phyloP scores from a whole-genome alignment of 2,113 vertebrate genomes.

The Hucho hucho region DNA sequence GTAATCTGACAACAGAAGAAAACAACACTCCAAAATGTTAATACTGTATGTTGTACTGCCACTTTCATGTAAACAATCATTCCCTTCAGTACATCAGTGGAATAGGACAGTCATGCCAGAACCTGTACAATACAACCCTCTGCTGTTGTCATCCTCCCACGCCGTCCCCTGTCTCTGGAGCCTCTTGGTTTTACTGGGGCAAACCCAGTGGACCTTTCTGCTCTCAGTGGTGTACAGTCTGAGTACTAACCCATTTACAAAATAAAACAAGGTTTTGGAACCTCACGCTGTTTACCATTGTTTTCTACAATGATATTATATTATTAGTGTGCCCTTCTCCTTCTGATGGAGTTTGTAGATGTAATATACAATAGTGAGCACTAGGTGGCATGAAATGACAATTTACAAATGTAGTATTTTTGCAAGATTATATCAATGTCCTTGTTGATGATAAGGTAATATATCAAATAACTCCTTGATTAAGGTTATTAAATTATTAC shows the following conservation, averaged over 20 bases:
- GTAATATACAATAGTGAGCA: slow-evolving; percentile 15
- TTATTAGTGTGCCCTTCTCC: neutral
- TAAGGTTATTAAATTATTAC: neutral
- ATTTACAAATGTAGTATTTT: neutral
- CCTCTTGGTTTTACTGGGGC: slow-evolving; percentile 87
- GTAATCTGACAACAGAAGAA: slow-evolving; percentile 24
- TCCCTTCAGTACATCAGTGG: neutral
- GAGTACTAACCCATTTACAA: slow-evolving; percentile 81
- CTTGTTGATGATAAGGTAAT: neutral
- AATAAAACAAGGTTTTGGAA: slow-evolving; percentile 71
- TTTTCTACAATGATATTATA: slow-evolving; percentile 12
- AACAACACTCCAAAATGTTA: slow-evolving; percentile 24
- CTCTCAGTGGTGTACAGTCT: slow-evolving; percentile 92
- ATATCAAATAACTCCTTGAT: neutral
- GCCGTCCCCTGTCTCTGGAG: slow-evolving; percentile 76
- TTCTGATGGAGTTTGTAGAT: neutral
- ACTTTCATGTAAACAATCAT: no score
- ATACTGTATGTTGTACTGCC: no score
- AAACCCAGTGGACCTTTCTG: slow-evolving; percentile 81
- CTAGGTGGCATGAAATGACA: slow-evolving; percentile 37
- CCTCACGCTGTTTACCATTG: slow-evolving; percentile 80
- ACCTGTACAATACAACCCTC: slow-evolving; percentile 24
- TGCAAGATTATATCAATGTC: neutral
- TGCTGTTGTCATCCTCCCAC: slow-evolving; percentile 76
- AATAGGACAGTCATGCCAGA: slow-evolving; percentile 8